These are phyloP conservation scores for Pluvialis apricaria DNA, from an alignment of 2,113 vertebrate genomes.

Conservation along the genomic window DNA sequence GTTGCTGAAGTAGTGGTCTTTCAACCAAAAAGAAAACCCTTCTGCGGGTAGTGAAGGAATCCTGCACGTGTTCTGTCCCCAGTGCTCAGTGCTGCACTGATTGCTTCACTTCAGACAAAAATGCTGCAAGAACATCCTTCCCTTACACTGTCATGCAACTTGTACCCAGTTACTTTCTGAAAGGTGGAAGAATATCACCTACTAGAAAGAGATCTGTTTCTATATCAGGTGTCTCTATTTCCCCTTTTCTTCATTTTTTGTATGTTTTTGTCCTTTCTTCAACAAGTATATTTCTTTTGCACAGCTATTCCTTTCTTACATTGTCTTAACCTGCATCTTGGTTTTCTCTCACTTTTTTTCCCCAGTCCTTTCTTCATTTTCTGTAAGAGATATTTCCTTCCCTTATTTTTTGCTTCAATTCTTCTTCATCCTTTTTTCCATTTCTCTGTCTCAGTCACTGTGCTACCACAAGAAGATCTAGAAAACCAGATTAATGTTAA, in stretches of 20 bases:
- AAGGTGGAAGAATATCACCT: not conserved
- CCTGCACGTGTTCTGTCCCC: not conserved
- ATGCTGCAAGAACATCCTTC: slow-evolving; percentile 1
- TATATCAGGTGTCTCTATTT: not conserved
- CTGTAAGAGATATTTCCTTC: not conserved
- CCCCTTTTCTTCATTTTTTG: not conserved
- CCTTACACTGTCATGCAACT: not conserved
- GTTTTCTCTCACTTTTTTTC: not conserved
- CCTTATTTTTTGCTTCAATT: not conserved
- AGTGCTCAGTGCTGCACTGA: not conserved
- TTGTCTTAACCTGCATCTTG: not conserved
- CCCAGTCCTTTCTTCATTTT: not conserved
- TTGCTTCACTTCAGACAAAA: not conserved
- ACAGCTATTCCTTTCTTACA: not conserved
- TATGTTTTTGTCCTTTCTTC: not conserved
- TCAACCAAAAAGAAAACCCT: not conserved
- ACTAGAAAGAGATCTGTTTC: not conserved
- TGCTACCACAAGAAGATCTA: not conserved
- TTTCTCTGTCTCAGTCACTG: not conserved
- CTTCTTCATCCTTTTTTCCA: not conserved
- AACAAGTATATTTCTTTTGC: not conserved
- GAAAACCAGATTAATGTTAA: not conserved
- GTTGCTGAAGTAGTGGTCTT: not conserved
- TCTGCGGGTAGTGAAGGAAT: not conserved
- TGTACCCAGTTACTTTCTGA: not conserved